phyloP scores from a whole-genome alignment of 2,113 vertebrate genomes.

The Psephotus haematonotus region DNA sequence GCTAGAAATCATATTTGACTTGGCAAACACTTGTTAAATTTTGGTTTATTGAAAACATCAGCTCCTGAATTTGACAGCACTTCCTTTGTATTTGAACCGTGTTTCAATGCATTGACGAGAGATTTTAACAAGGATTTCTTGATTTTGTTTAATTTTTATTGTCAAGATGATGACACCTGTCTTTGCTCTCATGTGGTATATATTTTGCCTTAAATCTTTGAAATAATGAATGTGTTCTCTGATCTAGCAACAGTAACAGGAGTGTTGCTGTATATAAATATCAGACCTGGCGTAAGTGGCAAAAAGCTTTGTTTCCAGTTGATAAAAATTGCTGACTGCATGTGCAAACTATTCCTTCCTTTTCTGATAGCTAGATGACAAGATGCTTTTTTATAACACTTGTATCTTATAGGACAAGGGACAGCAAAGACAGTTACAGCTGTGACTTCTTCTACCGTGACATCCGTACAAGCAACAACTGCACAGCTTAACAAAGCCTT shows the following conservation, averaged over 20 bases:
- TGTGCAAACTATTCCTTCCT: not conserved
- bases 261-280: not conserved
- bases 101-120: not conserved
- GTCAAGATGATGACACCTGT: not conserved
- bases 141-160: not conserved
- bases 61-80: not conserved
- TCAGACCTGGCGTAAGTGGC: not conserved
- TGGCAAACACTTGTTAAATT: conserved; percentile 15
- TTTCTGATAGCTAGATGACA: not conserved
- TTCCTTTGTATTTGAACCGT: not conserved
- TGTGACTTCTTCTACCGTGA: conserved; percentile 34
- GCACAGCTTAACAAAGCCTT: conserved; percentile 81
- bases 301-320: not conserved
- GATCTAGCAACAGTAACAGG: not conserved
- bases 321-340: not conserved
- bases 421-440: conserved; percentile 72
- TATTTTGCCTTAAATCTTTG: not conserved
- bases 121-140: not conserved
- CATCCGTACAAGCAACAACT: conserved; percentile 54
- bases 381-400: not conserved
- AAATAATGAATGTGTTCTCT: not conserved
- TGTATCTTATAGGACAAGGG: conserved; percentile 62
- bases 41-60: not conserved
- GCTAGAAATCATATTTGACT: not conserved
- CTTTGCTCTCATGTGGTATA: not conserved